Evolutionary conservation across 2,888 invertebrate species (phyloP).

Genomic region (Rhamnusium bicolor): DNA sequence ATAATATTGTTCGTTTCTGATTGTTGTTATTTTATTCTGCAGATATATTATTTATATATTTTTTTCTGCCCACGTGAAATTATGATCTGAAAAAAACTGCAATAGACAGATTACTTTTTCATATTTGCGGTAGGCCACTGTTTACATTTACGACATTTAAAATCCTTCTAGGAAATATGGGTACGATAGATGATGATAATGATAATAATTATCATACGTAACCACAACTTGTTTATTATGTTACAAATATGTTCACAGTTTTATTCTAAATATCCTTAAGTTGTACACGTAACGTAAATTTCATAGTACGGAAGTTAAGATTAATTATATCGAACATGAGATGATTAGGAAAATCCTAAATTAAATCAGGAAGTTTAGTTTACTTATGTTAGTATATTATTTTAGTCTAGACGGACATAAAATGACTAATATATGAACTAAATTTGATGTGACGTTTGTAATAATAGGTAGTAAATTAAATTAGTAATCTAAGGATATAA

Average conservation of each 20-base stretch:
- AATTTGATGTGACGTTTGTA: background rate
- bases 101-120: background rate
- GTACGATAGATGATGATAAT: background rate
- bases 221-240: background rate
- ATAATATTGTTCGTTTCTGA: background rate
- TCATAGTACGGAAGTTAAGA: conserved; percentile 37
- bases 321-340: conserved; percentile 20
- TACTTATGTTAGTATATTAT: conserved; percentile 3
- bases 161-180: background rate
- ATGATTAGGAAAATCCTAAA: conserved; percentile 42
- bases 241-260: background rate
- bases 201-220: conserved; percentile 1
- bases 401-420: background rate
- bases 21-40: background rate
- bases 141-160: background rate
- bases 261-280: conserved; percentile 7
- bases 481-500: background rate
- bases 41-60: background rate
- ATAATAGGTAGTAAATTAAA: too few relatives aligned
- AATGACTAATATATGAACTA: background rate
- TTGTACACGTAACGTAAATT: conserved; percentile 17
- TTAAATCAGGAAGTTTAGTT: conserved; percentile 34
- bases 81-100: background rate
- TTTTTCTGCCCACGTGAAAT: background rate
- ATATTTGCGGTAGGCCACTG: background rate